A percentile compares a stretch with the other conserved stretches of the same genome.
phyloP scores from a whole-genome alignment of 2,113 vertebrate species.

The Ahaetulla prasina region DNA sequence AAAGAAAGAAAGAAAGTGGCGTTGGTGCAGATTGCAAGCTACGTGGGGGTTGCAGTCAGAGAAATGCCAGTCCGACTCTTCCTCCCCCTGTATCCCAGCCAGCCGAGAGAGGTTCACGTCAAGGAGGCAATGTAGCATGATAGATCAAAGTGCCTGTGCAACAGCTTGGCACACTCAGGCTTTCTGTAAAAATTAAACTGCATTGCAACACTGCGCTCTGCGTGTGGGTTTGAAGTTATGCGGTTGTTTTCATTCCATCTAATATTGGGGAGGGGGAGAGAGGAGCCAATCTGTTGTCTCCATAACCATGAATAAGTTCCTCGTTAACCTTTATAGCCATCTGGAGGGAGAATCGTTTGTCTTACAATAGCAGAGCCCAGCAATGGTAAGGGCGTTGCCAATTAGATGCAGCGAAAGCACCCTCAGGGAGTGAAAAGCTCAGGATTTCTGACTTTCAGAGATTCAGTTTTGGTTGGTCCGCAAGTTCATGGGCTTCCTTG shows the following conservation, averaged over 20 bases:
- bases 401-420: rapidly evolving
- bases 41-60: rapidly evolving
- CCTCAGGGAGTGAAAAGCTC: not conserved
- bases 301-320: conserved; percentile 57
- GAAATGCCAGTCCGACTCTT: not conserved
- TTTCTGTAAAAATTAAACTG: conserved; percentile 54
- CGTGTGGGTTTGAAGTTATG: conserved; percentile 63
- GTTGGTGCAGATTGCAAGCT: rapidly evolving
- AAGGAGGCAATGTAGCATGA: not conserved
- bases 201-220: conserved; percentile 42
- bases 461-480: not conserved
- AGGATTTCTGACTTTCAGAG: not conserved
- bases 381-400: not conserved
- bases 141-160: not conserved
- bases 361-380: not conserved
- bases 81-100: not conserved
- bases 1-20: not conserved
- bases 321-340: conserved; percentile 66
- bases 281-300: conserved; percentile 55
- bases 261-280: rapidly evolving
- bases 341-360: conserved; percentile 57
- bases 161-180: conserved; percentile 39
- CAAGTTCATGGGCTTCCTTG: not conserved
- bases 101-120: not conserved
- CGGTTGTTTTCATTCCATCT: conserved; percentile 60